Evolutionary conservation across 1,140 invertebrate genomes (phyloP).

Genomic region (Drosophila dunni): DNA sequence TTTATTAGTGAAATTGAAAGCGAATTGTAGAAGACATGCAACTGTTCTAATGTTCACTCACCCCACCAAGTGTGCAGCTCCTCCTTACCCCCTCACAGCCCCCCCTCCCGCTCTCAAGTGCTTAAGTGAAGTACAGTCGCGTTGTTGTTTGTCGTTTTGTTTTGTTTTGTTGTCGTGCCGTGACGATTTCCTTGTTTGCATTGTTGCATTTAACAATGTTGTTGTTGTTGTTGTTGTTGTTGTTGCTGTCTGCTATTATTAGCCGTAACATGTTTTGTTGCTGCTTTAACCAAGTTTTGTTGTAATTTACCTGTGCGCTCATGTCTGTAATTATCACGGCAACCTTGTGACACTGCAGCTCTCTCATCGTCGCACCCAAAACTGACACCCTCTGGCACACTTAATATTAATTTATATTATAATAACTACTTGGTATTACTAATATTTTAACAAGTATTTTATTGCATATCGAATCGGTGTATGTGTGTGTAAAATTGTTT

Average conservation of each 20-base stretch:
- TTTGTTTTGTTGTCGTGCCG: conserved; percentile 49
- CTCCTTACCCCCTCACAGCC: background rate
- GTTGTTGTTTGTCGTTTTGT: conserved; percentile 40
- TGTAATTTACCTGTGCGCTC: conserved; percentile 77
- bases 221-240: conserved; percentile 20
- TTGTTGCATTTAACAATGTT: conserved; percentile 43
- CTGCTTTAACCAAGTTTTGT: conserved; percentile 21
- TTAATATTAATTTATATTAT: conserved; percentile 43
- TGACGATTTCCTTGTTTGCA: conserved; percentile 75
- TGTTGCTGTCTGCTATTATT: conserved; percentile 52
- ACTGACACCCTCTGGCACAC: conserved; percentile 54
- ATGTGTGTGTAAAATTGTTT: conserved; percentile 6
- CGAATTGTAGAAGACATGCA: conserved; percentile 45
- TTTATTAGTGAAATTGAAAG: conserved; percentile 67
- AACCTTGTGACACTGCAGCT: conserved; percentile 70
- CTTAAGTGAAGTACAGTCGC: conserved; percentile 69
- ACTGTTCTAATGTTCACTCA: conserved; percentile 56
- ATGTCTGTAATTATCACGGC: conserved; percentile 76
- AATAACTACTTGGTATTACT: conserved; percentile 19
- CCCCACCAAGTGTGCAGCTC: background rate
- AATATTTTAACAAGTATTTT: background rate
- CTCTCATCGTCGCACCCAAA: conserved; percentile 54
- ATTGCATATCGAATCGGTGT: background rate
- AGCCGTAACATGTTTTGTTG: conserved; percentile 48
- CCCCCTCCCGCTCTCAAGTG: conserved; percentile 10